These are phyloP conservation scores for Ganaspis sp. DNA, from an alignment of 1,140 invertebrate genomes.

Conservation along the genomic window DNA sequence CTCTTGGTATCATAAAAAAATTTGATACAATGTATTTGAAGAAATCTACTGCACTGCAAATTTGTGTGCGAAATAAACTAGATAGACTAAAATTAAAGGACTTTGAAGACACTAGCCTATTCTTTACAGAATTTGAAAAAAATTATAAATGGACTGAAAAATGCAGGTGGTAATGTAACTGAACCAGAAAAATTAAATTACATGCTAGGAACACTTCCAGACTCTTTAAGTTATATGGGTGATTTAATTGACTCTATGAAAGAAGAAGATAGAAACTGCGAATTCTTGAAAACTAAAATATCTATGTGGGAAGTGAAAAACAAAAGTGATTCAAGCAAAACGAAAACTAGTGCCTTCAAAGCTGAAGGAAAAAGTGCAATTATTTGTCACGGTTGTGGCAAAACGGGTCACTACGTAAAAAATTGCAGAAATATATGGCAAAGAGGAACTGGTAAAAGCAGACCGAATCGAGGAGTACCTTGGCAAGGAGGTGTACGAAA, in stretches of 20 bases:
- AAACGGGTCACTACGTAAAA: conserved; percentile 38
- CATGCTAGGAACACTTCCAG: too few relatives aligned
- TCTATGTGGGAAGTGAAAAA: conserved; percentile 43
- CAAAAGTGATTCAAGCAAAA: conserved; percentile 60
- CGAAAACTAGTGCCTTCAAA: conserved; percentile 40
- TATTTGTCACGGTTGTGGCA: conserved; percentile 40
- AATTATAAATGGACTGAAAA: too few relatives aligned
- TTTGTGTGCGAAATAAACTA: conserved; percentile 29
- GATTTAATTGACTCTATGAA: too few relatives aligned
- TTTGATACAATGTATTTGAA: conserved; percentile 35
- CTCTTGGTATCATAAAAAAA: conserved; percentile 36
- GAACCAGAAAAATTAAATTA: too few relatives aligned
- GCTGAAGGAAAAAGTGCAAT: conserved; percentile 31
- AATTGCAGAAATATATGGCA: conserved; percentile 34
- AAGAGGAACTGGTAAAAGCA: too few relatives aligned
- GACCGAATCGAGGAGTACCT: not conserved
- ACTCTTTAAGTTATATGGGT: too few relatives aligned
- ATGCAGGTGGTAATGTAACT: too few relatives aligned
- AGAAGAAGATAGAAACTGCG: too few relatives aligned
- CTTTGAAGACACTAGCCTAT: conserved; percentile 24
- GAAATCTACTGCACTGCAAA: conserved; percentile 33
- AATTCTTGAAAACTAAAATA: too few relatives aligned
- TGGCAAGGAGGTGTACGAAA: conserved; percentile 32
- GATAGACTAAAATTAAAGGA: conserved; percentile 37
- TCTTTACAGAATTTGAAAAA: conserved; percentile 2